Conservation (phyloP, 2,113 vertebrate genomes). For the Aegithalos caudatus region DNA sequence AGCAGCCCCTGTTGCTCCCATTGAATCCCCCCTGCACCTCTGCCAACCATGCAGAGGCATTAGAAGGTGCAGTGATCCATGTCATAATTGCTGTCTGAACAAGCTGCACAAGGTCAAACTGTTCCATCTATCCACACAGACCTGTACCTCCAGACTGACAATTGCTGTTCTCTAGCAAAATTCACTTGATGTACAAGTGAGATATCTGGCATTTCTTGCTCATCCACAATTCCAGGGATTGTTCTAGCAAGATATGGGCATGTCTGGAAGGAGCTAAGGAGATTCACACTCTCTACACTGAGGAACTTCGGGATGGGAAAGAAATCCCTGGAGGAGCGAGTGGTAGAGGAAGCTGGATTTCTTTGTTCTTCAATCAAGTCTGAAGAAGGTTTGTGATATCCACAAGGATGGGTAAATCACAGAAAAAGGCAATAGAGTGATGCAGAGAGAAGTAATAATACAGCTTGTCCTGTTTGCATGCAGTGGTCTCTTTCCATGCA, state of each 20-base stretch:
- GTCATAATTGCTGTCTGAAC: not conserved
- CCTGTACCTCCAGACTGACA: not conserved
- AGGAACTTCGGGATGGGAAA: slow-evolving; percentile 85
- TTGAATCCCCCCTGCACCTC: not conserved
- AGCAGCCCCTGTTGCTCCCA: not conserved
- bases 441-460: not conserved
- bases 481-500: not conserved
- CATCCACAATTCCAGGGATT: slow-evolving; percentile 65
- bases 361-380: slow-evolving; percentile 54
- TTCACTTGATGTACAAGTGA: not conserved
- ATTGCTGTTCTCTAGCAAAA: not conserved
- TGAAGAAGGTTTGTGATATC: slow-evolving; percentile 41
- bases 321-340: slow-evolving; percentile 77
- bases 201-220: not conserved
- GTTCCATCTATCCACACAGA: not conserved
- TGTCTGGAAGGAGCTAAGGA: slow-evolving; percentile 75
- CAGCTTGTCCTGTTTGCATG: not conserved
- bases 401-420: not conserved
- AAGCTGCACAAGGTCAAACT: not conserved
- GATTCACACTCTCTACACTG: slow-evolving; percentile 75
- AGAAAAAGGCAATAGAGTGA: not conserved
- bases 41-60: not conserved
- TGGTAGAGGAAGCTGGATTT: slow-evolving; percentile 69
- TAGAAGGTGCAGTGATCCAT: not conserved
- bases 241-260: slow-evolving; percentile 57